Percentiles rank a stretch among this genome's conserved stretches.
These are phyloP conservation scores for Halyomorpha halys DNA, from an alignment of 1,140 invertebrate species.

Conservation along the genomic window DNA sequence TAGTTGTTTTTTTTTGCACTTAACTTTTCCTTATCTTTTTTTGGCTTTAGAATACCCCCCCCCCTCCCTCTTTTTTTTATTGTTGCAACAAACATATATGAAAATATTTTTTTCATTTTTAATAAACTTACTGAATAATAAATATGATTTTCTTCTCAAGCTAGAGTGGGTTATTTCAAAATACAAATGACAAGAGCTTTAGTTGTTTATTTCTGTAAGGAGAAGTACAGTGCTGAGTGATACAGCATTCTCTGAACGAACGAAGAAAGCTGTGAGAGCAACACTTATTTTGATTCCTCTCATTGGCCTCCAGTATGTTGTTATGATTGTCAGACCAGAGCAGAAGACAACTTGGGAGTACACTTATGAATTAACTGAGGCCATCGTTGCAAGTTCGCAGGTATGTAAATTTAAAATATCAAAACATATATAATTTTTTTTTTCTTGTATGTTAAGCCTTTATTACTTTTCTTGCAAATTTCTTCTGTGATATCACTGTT, in stretches of 20 bases:
- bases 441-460: too few species aligned
- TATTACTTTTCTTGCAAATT: too few species aligned
- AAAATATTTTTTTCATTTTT: too few species aligned
- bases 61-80: too few species aligned
- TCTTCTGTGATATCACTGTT: too few species aligned
- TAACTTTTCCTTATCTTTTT: too few species aligned
- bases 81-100: too few species aligned
- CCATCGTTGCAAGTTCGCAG: constrained; percentile 77
- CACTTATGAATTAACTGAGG: constrained; percentile 71
- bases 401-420: constrained; percentile 37
- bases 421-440: too few species aligned
- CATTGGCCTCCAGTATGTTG: constrained; percentile 72
- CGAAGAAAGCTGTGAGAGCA: constrained; percentile 45
- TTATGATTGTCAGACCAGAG: constrained; percentile 76
- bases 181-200: neutral
- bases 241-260: constrained; percentile 22
- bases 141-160: constrained; percentile 29
- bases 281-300: constrained; percentile 69
- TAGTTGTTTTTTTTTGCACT: too few species aligned
- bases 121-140: constrained; percentile 5
- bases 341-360: constrained; percentile 56
- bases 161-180: constrained; percentile 28
- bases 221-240: neutral
- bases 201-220: constrained; percentile 3
- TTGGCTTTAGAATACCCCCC: too few species aligned